Percentiles rank a stretch among this genome's conserved stretches.
Conservation (phyloP, 2,113 vertebrate species). For the Rhagologus leucostigma region DNA sequence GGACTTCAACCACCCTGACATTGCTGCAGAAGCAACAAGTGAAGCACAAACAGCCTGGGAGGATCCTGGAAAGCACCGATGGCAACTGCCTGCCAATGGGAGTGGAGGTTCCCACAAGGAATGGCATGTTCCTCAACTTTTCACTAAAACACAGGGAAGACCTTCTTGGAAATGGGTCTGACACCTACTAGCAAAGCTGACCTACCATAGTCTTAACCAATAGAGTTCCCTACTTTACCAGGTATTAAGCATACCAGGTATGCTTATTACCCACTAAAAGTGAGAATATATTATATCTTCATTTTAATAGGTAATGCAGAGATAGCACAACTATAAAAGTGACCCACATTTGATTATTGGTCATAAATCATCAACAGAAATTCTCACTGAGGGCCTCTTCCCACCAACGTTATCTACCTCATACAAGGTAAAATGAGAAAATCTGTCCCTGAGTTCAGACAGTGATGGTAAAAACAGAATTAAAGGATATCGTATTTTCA, state of each 20-base stretch:
- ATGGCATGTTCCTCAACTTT: background rate
- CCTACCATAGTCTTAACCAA: background rate
- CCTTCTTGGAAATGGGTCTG: background rate
- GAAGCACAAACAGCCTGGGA: background rate
- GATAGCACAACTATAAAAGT: background rate
- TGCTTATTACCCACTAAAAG: background rate
- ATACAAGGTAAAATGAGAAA: background rate
- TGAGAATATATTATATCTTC: background rate
- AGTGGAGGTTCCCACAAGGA: background rate
- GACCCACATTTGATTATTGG: background rate
- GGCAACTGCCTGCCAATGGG: accelerated
- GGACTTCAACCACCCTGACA: too few relatives aligned
- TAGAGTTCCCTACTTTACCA: background rate
- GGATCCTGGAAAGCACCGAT: background rate
- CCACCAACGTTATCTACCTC: background rate
- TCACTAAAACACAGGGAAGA: background rate
- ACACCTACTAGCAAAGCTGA: background rate
- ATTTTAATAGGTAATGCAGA: background rate
- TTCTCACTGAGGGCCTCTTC: background rate
- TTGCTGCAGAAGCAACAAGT: background rate
- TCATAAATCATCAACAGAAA: background rate
- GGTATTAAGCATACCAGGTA: background rate
- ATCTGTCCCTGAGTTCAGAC: background rate
- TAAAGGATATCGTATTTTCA: background rate
- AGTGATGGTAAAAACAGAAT: background rate